These are phyloP conservation scores for Balaeniceps rex DNA, from an alignment of 2,113 vertebrate genomes.

Conservation along the genomic window DNA sequence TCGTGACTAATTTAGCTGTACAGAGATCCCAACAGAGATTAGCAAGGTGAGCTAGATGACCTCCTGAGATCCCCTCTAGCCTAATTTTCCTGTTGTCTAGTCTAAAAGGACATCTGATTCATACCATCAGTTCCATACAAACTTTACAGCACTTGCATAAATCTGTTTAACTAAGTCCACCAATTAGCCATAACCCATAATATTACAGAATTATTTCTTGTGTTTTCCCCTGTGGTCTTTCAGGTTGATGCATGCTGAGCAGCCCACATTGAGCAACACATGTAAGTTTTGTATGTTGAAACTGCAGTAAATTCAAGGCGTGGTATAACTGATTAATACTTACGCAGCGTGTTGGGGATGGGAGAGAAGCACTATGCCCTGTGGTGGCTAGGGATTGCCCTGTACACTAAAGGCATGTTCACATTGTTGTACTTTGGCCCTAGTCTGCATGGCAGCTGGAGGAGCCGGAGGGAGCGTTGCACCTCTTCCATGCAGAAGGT, in stretches of 20 bases:
- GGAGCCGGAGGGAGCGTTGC: neutral
- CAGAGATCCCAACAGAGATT: neutral
- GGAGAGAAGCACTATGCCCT: neutral
- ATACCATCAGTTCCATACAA: neutral
- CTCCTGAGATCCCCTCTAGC: neutral
- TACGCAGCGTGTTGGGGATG: neutral
- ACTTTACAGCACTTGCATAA: neutral
- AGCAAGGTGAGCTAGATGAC: neutral
- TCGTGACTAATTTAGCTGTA: neutral
- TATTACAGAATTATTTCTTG: neutral
- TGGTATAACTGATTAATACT: neutral
- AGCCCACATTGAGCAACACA: neutral
- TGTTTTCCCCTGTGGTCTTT: neutral
- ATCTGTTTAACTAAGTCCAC: neutral
- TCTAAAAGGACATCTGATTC: neutral
- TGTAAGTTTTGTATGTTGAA: neutral
- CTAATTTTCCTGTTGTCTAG: neutral
- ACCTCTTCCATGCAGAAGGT: neutral
- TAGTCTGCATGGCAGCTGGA: neutral
- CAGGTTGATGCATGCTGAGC: constrained; percentile 9
- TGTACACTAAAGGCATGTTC: neutral
- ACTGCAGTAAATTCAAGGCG: neutral
- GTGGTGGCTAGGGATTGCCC: neutral
- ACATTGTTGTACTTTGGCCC: neutral
- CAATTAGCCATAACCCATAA: neutral